Evolutionary conservation across 1,140 invertebrate genomes (phyloP).

Genomic region (Panagrolaimus sp.): DNA sequence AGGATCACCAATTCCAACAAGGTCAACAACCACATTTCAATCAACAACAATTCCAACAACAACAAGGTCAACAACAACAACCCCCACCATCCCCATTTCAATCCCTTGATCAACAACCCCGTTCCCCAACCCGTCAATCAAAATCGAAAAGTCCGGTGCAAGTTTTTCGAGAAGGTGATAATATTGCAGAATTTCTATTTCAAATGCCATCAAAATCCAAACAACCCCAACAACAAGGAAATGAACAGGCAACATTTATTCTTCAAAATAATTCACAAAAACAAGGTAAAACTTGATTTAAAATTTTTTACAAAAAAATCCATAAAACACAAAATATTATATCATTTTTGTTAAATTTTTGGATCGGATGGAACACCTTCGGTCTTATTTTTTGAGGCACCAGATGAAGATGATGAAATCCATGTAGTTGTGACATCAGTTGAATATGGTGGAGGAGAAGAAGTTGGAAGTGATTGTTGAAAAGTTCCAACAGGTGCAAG

Average conservation of each 20-base stretch:
- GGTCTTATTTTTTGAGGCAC: not conserved
- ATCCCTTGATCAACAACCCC: constrained; percentile 1
- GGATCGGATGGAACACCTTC: too few relatives aligned
- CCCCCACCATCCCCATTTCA: not conserved
- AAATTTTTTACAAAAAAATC: too few relatives aligned
- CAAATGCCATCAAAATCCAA: not conserved
- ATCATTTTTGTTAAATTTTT: too few relatives aligned
- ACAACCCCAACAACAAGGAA: constrained; percentile 1
- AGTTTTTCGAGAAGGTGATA: too few relatives aligned
- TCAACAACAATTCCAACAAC: not conserved
- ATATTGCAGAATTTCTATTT: not conserved
- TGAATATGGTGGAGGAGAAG: constrained; percentile 15
- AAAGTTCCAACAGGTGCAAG: not conserved
- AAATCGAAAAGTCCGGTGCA: too few relatives aligned
- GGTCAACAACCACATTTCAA: not conserved
- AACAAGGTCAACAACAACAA: not conserved
- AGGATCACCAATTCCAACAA: not conserved
- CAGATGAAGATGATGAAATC: constrained; percentile 1
- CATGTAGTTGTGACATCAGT: constrained; percentile 5
- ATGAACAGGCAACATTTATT: too few relatives aligned
- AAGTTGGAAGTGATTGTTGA: too few relatives aligned
- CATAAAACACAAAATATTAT: too few relatives aligned
- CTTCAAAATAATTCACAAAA: too few relatives aligned
- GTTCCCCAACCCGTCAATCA: not conserved
- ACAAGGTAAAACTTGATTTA: too few relatives aligned